Evolutionary conservation across 1,140 invertebrate species (phyloP).

Genomic region (Cydia splendana): DNA sequence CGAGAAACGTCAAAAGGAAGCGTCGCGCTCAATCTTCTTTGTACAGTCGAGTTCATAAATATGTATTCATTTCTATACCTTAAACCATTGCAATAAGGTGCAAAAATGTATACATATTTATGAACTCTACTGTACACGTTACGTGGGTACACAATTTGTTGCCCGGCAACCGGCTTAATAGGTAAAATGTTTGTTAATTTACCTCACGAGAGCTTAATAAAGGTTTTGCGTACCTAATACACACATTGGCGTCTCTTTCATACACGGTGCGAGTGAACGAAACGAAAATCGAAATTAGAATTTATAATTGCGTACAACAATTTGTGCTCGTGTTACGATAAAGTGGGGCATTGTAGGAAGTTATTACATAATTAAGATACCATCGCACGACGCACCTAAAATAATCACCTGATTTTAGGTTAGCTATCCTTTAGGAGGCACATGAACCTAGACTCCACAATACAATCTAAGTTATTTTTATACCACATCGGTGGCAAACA

Average conservation of each 20-base stretch:
- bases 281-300: slow-evolving; percentile 2
- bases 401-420: neutral
- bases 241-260: slow-evolving; percentile 3
- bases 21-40: neutral
- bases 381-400: neutral
- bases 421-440: no score
- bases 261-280: neutral
- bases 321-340: neutral
- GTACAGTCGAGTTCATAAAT: no score
- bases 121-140: no score
- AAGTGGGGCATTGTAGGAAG: neutral
- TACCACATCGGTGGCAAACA: no score
- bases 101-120: no score
- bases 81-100: no score
- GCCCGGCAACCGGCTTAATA: slow-evolving; percentile 6
- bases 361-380: neutral
- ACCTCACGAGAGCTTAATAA: slow-evolving; percentile 13
- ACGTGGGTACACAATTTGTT: slow-evolving; percentile 6
- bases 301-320: slow-evolving; percentile 1
- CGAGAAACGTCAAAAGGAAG: neutral
- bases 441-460: no score
- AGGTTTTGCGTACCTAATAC: neutral
- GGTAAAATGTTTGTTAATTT: slow-evolving; percentile 8
- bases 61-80: no score
- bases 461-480: no score